phyloP scores from a whole-genome alignment of 2,888 invertebrate genomes.

The Eupithecia subumbrata region DNA sequence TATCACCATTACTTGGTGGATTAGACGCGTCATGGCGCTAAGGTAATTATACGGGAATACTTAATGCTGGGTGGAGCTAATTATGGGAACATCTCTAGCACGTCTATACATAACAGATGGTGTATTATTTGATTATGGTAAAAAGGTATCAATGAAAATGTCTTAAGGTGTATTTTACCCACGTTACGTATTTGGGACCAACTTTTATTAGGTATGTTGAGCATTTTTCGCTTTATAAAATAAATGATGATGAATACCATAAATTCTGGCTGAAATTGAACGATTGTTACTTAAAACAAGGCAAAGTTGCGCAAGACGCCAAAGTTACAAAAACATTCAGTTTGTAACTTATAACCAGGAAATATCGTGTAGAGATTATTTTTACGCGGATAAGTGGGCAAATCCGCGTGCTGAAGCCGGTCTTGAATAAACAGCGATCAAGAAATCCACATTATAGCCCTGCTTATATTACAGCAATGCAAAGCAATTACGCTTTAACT shows the following conservation, averaged over 20 bases:
- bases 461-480: constrained; percentile 36
- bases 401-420: constrained; percentile 12
- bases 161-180: not conserved
- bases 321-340: not conserved
- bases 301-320: not conserved
- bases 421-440: constrained; percentile 14
- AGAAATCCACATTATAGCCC: constrained; percentile 37
- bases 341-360: not conserved
- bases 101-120: not conserved
- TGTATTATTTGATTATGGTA: not conserved
- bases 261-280: not conserved
- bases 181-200: not conserved
- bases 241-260: too few species aligned
- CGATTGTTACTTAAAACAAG: not conserved
- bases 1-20: constrained; percentile 77
- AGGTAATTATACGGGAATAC: constrained; percentile 76
- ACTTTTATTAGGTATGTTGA: too few species aligned
- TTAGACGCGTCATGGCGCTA: constrained; percentile 72
- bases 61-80: constrained; percentile 69
- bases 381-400: constrained; percentile 1
- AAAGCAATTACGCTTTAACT: constrained; percentile 44
- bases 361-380: not conserved
- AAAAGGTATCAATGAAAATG: not conserved
- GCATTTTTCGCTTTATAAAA: too few species aligned
- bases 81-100: constrained; percentile 48